Percentiles rank a stretch among this genome's conserved stretches.
These are phyloP conservation scores for Dunckerocampus dactyliophorus DNA, from an alignment of 2,113 vertebrate species.

Conservation along the genomic window DNA sequence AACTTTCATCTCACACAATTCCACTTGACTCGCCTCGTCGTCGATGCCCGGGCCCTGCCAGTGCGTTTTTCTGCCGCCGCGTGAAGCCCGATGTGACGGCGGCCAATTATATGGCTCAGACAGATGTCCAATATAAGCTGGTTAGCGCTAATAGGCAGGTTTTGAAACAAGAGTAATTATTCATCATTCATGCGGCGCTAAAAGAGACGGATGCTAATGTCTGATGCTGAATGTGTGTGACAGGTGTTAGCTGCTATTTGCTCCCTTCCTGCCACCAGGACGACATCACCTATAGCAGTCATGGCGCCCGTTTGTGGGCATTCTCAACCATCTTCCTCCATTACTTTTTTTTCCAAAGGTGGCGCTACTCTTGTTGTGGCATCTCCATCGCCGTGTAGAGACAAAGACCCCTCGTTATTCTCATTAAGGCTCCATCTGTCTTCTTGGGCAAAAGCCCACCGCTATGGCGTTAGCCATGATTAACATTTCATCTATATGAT, in stretches of 20 bases:
- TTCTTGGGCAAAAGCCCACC: conserved; percentile 64
- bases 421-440: conserved; percentile 79
- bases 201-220: conserved; percentile 58
- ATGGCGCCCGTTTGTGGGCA: conserved; percentile 29
- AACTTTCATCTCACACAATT: conserved; percentile 58
- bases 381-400: conserved; percentile 68
- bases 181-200: conserved; percentile 48
- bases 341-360: conserved; percentile 56
- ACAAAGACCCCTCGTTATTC: conserved; percentile 72
- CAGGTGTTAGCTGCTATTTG: conserved; percentile 61
- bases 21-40: conserved; percentile 36
- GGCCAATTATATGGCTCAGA: conserved; percentile 71
- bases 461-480: conserved; percentile 63
- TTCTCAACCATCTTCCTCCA: conserved; percentile 36
- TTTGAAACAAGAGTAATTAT: conserved; percentile 67
- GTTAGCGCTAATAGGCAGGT: conserved; percentile 69
- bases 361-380: conserved; percentile 61
- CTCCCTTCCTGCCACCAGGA: conserved; percentile 21
- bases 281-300: conserved; percentile 44
- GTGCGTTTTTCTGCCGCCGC: conserved; percentile 22
- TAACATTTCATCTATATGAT: conserved; percentile 71
- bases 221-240: conserved; percentile 64
- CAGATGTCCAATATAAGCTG: conserved; percentile 74
- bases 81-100: conserved; percentile 48
- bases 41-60: background rate